These are phyloP conservation scores for Antrozous pallidus DNA, from an alignment of 2,797 vertebrate genomes.

Conservation along the genomic window DNA sequence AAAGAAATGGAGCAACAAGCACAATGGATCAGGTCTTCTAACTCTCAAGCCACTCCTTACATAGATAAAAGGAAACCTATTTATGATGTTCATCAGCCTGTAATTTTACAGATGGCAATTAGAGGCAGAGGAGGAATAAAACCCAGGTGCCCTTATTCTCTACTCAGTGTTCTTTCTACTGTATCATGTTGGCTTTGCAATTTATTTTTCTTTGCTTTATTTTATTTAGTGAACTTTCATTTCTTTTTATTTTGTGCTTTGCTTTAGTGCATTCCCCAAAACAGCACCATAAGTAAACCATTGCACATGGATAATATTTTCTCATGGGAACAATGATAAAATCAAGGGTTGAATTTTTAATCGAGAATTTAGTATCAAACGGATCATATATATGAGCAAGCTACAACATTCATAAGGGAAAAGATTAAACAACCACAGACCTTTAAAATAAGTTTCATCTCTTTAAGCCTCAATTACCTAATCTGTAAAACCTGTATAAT, in stretches of 20 bases:
- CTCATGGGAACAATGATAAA: constrained; percentile 58
- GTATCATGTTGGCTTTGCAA: not conserved
- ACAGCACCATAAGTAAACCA: not conserved
- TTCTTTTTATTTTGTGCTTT: not conserved
- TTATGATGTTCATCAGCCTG: not conserved
- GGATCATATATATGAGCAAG: not conserved
- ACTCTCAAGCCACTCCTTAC: not conserved
- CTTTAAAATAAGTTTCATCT: not conserved
- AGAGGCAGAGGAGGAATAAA: not conserved
- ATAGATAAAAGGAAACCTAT: not conserved
- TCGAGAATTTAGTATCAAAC: constrained; percentile 13
- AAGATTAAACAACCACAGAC: constrained; percentile 40
- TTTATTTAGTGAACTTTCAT: not conserved
- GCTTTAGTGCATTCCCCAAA: not conserved
- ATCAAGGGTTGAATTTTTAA: constrained; percentile 20
- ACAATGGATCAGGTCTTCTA: not conserved
- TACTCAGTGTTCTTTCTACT: no score
- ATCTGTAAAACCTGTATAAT: not conserved
- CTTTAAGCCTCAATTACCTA: constrained; percentile 26
- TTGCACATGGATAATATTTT: not conserved
- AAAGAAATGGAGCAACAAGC: not conserved
- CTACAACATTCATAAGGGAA: not conserved
- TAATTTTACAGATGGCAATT: not conserved
- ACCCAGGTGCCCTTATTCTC: not conserved
- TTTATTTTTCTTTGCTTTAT: not conserved